Evolutionary conservation across 2,888 invertebrate species (phyloP).

Genomic region (Agriopis marginaria): DNA sequence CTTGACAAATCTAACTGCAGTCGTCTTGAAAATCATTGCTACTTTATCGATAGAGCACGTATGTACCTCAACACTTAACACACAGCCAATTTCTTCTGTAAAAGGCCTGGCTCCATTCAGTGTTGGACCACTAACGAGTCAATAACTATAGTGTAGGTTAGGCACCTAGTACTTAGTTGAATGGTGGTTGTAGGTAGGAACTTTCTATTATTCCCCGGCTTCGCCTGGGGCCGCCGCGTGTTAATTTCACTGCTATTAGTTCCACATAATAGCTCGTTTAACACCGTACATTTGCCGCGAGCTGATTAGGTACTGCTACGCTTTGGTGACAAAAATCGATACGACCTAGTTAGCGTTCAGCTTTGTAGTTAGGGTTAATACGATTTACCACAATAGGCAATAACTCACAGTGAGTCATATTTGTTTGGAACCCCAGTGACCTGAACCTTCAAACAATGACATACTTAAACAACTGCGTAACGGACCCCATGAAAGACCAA

Average conservation of each 20-base stretch:
- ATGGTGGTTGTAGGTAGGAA: slow-evolving; percentile 34
- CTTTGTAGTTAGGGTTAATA: slow-evolving; percentile 13
- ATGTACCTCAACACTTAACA: background rate
- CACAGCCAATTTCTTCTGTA: slow-evolving; percentile 7
- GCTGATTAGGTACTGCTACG: slow-evolving; percentile 4
- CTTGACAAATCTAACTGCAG: no score
- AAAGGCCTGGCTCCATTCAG: slow-evolving; percentile 22
- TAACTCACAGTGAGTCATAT: no score
- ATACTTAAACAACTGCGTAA: no score
- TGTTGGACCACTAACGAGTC: slow-evolving; percentile 17
- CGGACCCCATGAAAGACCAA: no score
- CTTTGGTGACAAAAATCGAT: slow-evolving; percentile 17
- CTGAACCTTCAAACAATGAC: no score
- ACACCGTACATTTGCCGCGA: slow-evolving; percentile 8
- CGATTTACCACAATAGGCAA: background rate
- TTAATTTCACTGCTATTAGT: slow-evolving; percentile 41
- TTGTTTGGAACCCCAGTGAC: no score
- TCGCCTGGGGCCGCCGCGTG: slow-evolving; percentile 42
- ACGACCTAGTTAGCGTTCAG: slow-evolving; percentile 10
- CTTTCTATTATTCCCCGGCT: slow-evolving; percentile 49
- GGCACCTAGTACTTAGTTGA: slow-evolving; percentile 14
- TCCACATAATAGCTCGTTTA: slow-evolving; percentile 36
- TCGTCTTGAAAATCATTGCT: background rate
- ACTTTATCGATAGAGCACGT: background rate
- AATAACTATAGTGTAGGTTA: slow-evolving; percentile 23